Percentiles rank a stretch among this genome's conserved stretches.
Conservation (phyloP, 2,113 vertebrate species). For the Cyphomyrus plagiostoma region DNA sequence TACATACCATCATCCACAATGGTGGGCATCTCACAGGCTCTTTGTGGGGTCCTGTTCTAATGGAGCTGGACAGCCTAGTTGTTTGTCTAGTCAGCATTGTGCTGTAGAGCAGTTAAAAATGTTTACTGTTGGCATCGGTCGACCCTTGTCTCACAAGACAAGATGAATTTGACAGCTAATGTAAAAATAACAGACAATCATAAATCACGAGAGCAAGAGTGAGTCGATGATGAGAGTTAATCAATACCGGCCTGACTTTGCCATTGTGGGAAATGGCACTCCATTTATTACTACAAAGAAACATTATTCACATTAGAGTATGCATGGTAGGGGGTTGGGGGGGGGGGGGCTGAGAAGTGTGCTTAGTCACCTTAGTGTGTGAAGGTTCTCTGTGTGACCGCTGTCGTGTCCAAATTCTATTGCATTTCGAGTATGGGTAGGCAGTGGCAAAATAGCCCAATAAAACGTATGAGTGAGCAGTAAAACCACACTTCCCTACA, state of each 20-base stretch:
- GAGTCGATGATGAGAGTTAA: constrained; percentile 90
- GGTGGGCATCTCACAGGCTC: not conserved
- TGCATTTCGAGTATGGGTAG: no score
- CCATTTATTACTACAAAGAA: constrained; percentile 82
- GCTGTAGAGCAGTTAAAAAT: constrained; percentile 40
- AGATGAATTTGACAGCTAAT: constrained; percentile 92
- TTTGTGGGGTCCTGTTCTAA: not conserved
- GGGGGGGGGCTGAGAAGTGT: constrained; percentile 28
- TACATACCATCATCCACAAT: not conserved
- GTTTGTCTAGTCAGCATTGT: constrained; percentile 30
- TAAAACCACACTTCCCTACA: not conserved
- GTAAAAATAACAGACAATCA: constrained; percentile 90
- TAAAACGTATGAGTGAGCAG: not conserved
- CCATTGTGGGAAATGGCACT: constrained; percentile 89
- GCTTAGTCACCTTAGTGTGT: constrained; percentile 3
- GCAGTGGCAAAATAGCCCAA: not conserved
- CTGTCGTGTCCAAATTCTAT: not conserved
- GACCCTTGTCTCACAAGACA: constrained; percentile 74
- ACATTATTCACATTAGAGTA: constrained; percentile 73
- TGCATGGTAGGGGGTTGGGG: constrained; percentile 43
- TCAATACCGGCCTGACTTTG: constrained; percentile 88
- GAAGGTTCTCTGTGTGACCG: not conserved
- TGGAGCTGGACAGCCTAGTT: constrained; percentile 13
- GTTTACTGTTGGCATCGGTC: constrained; percentile 73
- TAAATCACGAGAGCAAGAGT: constrained; percentile 83